These are phyloP conservation scores for Periphyllus acericola DNA, from an alignment of 2,888 invertebrate genomes.

Conservation along the genomic window DNA sequence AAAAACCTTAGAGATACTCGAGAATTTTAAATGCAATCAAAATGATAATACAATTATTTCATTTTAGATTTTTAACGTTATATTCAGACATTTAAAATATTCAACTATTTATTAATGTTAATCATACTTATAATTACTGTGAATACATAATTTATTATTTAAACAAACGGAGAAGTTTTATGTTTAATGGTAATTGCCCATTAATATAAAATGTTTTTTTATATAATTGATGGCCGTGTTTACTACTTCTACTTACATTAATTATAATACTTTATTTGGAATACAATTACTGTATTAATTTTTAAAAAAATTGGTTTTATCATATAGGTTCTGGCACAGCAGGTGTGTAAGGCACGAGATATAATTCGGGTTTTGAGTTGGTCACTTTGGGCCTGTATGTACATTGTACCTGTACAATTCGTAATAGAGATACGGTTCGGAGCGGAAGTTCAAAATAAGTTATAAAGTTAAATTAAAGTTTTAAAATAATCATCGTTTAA, in stretches of 20 bases:
- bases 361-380: too few relatives aligned
- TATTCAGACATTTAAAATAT: neutral
- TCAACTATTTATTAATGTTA: neutral
- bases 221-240: neutral
- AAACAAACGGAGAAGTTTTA: neutral
- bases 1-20: neutral
- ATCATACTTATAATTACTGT: neutral
- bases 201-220: neutral
- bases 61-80: neutral
- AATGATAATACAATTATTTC: neutral
- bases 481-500: too few relatives aligned
- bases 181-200: neutral
- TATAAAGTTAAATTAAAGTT: too few relatives aligned
- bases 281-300: neutral
- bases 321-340: too few relatives aligned
- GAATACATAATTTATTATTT: neutral
- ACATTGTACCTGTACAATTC: too few relatives aligned
- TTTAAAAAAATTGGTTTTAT: neutral
- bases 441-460: too few relatives aligned
- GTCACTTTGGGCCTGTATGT: too few relatives aligned
- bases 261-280: neutral
- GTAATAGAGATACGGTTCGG: too few relatives aligned
- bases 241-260: neutral
- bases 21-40: neutral
- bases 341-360: too few relatives aligned